Evolutionary conservation across 2,797 vertebrate genomes (phyloP), one percentile per base, ranked within the genome.

Genomic region (Xyrichtys novacula): DNA sequence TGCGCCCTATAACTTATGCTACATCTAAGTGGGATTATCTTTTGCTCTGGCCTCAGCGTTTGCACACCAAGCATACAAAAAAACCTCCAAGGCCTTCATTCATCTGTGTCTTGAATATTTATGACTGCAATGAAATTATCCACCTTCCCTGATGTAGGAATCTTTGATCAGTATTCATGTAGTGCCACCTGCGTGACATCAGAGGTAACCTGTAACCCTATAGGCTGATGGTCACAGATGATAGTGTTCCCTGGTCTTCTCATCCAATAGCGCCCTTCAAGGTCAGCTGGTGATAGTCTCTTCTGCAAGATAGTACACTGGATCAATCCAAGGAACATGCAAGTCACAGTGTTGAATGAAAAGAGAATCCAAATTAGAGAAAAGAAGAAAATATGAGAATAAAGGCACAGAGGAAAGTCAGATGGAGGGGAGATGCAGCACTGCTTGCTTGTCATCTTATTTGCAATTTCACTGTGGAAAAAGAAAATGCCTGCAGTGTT

Each of bases 131-230:
- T 55, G 31, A 72, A 59, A 71, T 74, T 34, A 55, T 70, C 52
- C 49, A 29, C 58, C 31, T 42, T 16, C 43, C 14, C 31, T 76
- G 62, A 75, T 47, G 22, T 52, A 29, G 23, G 22, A 57, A 57
- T 70, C 50, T 58, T 64, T 75, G 62, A 77, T 81, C 26, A 75
- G 57, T 66, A 78, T 84, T 76, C 59, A 65, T 47, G 61, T 58
- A 46, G 74, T 64, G 50, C 63, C 67, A 77, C 69, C 65, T 64
- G 62, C 61, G 66, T 87, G 79, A 85, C 76, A 85, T 88, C 83
- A 84, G 50, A 40, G 63, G 61, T 63, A 63, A 52, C 67, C 65
- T 75, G 73, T 80, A 83, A 89, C 31, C 56, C 49, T 77, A 80
- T 76, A 72, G 76, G 75, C 44, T 32, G 63, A 62, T 52, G 47